Conservation (phyloP, 2,888 invertebrate species). For the Caenorhabditis sp. region DNA sequence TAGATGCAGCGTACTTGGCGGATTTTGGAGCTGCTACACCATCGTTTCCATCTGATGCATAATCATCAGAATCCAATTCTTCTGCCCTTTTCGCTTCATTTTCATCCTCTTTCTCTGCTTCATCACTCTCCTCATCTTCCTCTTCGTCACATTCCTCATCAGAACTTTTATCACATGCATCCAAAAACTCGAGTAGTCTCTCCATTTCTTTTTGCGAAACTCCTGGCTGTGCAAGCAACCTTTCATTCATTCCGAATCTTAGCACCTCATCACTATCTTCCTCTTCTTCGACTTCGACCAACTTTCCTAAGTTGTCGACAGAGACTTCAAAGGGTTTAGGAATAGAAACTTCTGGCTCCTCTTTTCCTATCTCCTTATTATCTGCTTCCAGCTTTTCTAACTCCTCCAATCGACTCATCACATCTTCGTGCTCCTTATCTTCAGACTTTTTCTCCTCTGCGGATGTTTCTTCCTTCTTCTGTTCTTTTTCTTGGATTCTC, state of each 20-base stretch:
- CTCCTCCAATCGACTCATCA: slow-evolving; percentile 43
- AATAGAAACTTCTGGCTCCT: slow-evolving; percentile 2
- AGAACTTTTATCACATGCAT: slow-evolving; percentile 9
- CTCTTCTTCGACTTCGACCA: slow-evolving; percentile 42
- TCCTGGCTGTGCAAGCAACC: slow-evolving; percentile 45
- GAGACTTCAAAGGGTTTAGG: slow-evolving; percentile 50
- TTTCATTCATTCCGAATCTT: slow-evolving; percentile 25
- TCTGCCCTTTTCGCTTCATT: not conserved
- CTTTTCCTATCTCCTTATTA: not conserved
- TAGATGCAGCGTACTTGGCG: not conserved
- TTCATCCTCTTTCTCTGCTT: slow-evolving; percentile 21
- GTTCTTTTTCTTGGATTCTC: not conserved
- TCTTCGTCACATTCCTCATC: slow-evolving; percentile 47
- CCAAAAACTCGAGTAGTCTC: slow-evolving; percentile 27
- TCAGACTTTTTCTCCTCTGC: not conserved
- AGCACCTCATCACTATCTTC: slow-evolving; percentile 3
- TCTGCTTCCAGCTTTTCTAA: slow-evolving; percentile 33
- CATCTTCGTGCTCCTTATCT: slow-evolving; percentile 18
- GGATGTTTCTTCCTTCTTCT: slow-evolving; percentile 16
- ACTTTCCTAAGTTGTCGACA: not conserved
- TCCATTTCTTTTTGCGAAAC: slow-evolving; percentile 51
- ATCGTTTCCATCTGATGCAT: slow-evolving; percentile 30
- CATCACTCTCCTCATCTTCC: slow-evolving; percentile 43
- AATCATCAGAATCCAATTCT: slow-evolving; percentile 59
- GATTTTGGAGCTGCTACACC: not conserved